Percentiles rank a stretch among this genome's conserved stretches.
Conservation (phyloP, 2,888 invertebrate species). For the Deilephila porcellus region DNA sequence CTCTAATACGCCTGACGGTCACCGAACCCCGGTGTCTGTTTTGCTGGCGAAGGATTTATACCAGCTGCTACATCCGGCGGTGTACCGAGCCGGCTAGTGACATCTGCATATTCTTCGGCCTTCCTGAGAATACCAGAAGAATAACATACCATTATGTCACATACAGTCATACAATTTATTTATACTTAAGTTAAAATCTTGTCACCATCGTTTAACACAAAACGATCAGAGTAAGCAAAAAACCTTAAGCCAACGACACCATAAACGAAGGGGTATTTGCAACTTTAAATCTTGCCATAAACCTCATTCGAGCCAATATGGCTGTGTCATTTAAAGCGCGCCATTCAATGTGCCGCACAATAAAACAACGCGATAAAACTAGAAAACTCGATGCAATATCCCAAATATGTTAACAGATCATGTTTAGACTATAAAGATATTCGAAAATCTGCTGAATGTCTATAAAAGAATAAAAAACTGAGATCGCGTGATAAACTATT, state of each 20-base stretch:
- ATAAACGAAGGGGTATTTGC: constrained; percentile 7
- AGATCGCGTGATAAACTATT: no score
- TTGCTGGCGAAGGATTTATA: no score
- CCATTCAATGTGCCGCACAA: constrained; percentile 29
- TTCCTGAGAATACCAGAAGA: no score
- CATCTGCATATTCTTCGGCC: no score
- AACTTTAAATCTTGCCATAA: constrained; percentile 26
- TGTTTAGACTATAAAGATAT: not conserved
- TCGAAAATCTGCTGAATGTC: not conserved
- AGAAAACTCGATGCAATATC: constrained; percentile 29
- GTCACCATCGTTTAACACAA: no score
- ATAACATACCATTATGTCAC: no score
- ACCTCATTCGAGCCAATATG: constrained; percentile 27
- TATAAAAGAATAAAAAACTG: not conserved
- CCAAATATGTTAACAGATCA: constrained; percentile 20
- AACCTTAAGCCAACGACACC: not conserved
- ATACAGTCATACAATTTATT: no score
- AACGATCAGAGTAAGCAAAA: not conserved
- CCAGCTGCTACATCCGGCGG: no score
- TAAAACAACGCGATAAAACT: constrained; percentile 29
- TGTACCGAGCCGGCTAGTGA: no score
- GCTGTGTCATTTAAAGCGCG: constrained; percentile 28
- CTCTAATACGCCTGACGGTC: no score
- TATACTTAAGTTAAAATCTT: no score
- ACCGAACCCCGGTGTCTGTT: no score